Conservation (phyloP, 2,797 vertebrate genomes). For the Phalanger gymnotis region DNA sequence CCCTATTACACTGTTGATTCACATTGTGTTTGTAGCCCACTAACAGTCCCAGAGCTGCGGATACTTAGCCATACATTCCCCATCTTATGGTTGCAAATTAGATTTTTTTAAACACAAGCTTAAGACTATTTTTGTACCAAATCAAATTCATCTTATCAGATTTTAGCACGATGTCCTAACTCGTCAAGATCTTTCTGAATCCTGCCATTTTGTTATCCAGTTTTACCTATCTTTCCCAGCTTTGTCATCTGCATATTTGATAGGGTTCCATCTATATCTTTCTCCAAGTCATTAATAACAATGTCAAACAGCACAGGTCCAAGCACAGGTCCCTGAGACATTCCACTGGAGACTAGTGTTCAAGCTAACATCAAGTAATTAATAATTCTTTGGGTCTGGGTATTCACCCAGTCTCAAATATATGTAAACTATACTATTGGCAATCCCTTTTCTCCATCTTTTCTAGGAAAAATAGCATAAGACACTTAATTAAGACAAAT, state of each 20-base stretch:
- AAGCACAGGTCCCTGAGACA: background rate
- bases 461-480: background rate
- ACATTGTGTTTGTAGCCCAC: too few species aligned
- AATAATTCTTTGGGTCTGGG: background rate
- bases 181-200: background rate
- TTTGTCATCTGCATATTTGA: too few species aligned
- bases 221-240: too few species aligned
- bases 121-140: too few species aligned
- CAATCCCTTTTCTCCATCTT: background rate
- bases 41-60: too few species aligned
- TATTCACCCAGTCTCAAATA: background rate
- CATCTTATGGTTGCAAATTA: too few species aligned
- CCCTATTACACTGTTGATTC: too few species aligned
- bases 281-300: background rate
- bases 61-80: too few species aligned
- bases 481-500: background rate
- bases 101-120: too few species aligned
- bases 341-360: background rate
- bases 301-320: background rate
- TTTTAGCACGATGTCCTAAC: too few species aligned
- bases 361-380: background rate
- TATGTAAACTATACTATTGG: background rate
- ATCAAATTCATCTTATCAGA: too few species aligned
- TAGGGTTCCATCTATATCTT: too few species aligned
- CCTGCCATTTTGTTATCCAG: background rate